Evolutionary conservation across 2,797 vertebrate genomes (phyloP).

Genomic region (Pipistrellus pygmaeus): DNA sequence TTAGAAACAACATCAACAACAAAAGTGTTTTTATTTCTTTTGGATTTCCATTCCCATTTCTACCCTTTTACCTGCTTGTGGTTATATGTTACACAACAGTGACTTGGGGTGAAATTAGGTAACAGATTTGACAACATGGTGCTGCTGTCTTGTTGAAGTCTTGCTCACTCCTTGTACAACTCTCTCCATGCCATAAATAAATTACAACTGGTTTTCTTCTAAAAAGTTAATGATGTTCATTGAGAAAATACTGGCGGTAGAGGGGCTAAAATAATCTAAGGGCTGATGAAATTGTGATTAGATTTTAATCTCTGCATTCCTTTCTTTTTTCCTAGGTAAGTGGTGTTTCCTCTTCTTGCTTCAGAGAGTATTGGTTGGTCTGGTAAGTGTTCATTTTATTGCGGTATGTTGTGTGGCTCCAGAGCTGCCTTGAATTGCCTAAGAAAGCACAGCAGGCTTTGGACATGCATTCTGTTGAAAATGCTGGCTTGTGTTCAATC

Average conservation of each 20-base stretch:
- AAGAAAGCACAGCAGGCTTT: neutral
- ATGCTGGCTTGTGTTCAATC: neutral
- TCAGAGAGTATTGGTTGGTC: constrained; percentile 73
- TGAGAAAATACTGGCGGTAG: neutral
- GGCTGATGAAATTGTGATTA: neutral
- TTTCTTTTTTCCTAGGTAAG: constrained; percentile 87
- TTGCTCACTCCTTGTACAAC: neutral
- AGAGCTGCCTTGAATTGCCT: constrained; percentile 62
- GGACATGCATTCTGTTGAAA: neutral
- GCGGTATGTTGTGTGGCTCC: constrained; percentile 24
- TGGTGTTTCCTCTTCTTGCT: constrained; percentile 85
- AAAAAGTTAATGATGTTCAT: neutral
- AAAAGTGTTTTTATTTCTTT: neutral
- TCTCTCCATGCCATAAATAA: neutral
- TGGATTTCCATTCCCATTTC: neutral
- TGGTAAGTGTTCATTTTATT: constrained; percentile 87
- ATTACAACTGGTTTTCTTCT: constrained; percentile 21
- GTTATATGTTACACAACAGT: neutral
- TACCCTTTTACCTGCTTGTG: neutral
- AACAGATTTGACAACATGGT: neutral
- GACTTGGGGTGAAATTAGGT: constrained; percentile 24
- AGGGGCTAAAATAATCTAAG: neutral
- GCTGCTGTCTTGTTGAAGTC: neutral
- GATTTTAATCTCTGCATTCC: constrained; percentile 39
- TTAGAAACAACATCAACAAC: neutral